A percentile compares a stretch with the other conserved stretches of the same genome.
Evolutionary conservation across 2,113 vertebrate genomes (phyloP).

Genomic region (Eira barbara): DNA sequence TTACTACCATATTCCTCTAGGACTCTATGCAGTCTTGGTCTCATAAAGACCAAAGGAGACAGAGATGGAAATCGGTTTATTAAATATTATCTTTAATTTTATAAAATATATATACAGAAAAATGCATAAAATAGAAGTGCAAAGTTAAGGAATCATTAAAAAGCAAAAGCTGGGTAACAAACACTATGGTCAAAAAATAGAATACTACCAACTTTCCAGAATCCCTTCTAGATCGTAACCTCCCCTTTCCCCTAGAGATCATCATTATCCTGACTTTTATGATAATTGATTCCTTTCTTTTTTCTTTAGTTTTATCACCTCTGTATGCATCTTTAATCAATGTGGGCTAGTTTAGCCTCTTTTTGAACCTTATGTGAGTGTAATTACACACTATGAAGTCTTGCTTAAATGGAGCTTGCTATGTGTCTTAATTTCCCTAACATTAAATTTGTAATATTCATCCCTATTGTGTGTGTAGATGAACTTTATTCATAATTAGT

Average conservation of each 20-base stretch:
- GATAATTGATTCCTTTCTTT: background rate
- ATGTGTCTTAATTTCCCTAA: background rate
- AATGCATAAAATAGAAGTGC: background rate
- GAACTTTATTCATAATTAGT: background rate
- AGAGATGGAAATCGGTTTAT: background rate
- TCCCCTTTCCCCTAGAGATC: background rate
- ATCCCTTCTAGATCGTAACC: background rate
- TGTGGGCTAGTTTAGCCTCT: background rate
- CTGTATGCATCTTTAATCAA: background rate
- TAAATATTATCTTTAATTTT: background rate
- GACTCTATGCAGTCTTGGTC: background rate
- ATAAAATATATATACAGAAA: background rate
- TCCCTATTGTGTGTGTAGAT: background rate
- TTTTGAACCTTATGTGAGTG: slow-evolving; percentile 11
- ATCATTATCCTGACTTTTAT: background rate
- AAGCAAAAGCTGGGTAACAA: background rate
- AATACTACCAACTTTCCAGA: background rate
- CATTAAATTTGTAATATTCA: background rate
- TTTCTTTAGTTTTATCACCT: background rate
- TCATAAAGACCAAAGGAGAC: background rate
- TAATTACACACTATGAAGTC: background rate
- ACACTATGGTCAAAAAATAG: background rate
- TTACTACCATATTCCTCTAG: background rate
- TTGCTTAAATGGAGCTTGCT: background rate
- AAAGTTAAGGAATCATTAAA: background rate